Percentiles rank a stretch among this genome's conserved stretches.
Conservation (phyloP, 2,797 vertebrate species). For the Huso huso region DNA sequence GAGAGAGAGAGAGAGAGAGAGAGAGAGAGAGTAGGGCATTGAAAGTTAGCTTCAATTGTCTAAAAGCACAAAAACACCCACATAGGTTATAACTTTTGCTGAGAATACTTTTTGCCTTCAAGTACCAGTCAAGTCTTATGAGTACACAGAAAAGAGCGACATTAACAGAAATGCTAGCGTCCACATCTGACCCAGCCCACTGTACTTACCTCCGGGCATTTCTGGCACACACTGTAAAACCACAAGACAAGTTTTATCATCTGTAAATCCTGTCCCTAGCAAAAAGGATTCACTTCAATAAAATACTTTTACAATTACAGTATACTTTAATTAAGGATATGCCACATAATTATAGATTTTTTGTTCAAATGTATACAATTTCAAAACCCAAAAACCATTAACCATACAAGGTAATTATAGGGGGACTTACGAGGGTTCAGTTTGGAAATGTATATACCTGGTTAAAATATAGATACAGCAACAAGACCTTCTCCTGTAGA, state of each 20-base stretch:
- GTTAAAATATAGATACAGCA: neutral
- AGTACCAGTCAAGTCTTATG: constrained; percentile 53
- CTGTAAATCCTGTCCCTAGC: constrained; percentile 59
- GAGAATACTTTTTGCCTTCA: constrained; percentile 46
- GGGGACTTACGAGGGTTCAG: constrained; percentile 23
- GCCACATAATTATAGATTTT: constrained; percentile 56
- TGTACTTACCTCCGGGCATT: constrained; percentile 53
- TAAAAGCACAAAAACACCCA: constrained; percentile 53
- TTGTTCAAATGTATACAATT: constrained; percentile 39
- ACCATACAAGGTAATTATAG: constrained; percentile 23
- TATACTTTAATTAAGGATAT: constrained; percentile 59
- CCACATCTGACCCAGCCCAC: constrained; percentile 48
- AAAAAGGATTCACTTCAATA: constrained; percentile 58
- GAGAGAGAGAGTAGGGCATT: constrained; percentile 46
- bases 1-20: no score
- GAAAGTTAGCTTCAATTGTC: constrained; percentile 52
- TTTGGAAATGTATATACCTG: constrained; percentile 35
- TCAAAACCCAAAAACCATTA: constrained; percentile 30
- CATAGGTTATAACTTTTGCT: constrained; percentile 51
- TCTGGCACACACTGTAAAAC: constrained; percentile 60
- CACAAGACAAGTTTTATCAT: constrained; percentile 77
- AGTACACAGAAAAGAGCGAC: constrained; percentile 53
- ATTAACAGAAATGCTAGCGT: constrained; percentile 43
- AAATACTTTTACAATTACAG: constrained; percentile 64
- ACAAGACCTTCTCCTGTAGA: constrained; percentile 8